Evolutionary conservation across 2,797 vertebrate genomes (phyloP).

Genomic region (Yasuhikotakia modesta): DNA sequence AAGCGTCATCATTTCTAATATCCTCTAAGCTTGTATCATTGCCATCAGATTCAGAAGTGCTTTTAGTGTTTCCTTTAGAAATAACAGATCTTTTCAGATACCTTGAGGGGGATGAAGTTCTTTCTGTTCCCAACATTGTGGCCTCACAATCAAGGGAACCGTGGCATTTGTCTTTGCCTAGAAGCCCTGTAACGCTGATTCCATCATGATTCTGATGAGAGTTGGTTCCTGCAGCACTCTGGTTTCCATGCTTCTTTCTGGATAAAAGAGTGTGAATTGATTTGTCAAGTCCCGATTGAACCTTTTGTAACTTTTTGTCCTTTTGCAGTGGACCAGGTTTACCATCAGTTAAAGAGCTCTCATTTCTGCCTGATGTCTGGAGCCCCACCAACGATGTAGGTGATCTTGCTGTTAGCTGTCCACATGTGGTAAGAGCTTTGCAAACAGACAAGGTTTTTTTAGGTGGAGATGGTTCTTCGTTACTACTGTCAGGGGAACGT

Average conservation of each 20-base stretch:
- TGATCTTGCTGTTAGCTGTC: constrained; percentile 61
- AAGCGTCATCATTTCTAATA: constrained; percentile 38
- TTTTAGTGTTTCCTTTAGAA: constrained; percentile 17
- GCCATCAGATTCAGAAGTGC: constrained; percentile 23
- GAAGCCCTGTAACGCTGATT: constrained; percentile 75
- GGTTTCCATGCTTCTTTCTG: constrained; percentile 79
- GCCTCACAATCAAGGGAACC: constrained; percentile 7
- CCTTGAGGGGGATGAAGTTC: constrained; percentile 27
- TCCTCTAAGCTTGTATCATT: constrained; percentile 6
- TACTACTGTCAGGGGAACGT: constrained; percentile 53
- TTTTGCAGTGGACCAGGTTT: constrained; percentile 86
- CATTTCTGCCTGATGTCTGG: constrained; percentile 63
- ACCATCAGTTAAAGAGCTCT: constrained; percentile 71
- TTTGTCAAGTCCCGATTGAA: constrained; percentile 82
- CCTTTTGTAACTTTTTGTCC: constrained; percentile 83
- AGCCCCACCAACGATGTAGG: constrained; percentile 72
- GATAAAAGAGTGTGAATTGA: constrained; percentile 84
- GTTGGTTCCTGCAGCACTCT: constrained; percentile 73
- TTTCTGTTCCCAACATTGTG: neutral
- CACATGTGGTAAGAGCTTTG: constrained; percentile 65
- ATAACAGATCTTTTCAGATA: constrained; percentile 26
- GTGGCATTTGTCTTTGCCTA: constrained; percentile 69
- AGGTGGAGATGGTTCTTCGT: constrained; percentile 50
- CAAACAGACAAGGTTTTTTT: constrained; percentile 13
- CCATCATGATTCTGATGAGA: constrained; percentile 76